Evolutionary conservation across 2,113 vertebrate genomes (phyloP), one percentile per base, ranked within the genome.

Genomic region (Hippocampus abdominalis): DNA sequence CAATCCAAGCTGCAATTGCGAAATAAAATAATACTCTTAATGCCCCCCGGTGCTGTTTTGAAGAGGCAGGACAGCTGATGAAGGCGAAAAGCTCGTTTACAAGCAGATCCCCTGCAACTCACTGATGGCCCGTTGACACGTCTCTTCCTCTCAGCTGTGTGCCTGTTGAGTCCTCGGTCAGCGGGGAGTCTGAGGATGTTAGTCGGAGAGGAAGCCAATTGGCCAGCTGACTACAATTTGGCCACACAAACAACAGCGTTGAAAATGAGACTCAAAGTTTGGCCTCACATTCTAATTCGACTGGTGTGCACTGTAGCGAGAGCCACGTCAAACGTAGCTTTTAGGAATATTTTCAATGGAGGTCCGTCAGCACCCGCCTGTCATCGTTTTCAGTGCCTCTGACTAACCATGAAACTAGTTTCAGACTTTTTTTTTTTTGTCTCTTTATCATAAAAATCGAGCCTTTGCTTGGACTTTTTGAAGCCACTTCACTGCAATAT

Each of bases 141-240:
- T 69, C 57, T 82, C 82, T 90, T 89, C 83, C 84, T 89, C 84
- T 78, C 75, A 65, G 66, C 63, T 51, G 68, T 65, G 69, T 44
- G 54, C 68, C 64, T 68, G 69, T 64, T 82, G 68, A 68, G 77
- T 57, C 62, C 5, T 6, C 5, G 32, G 56, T 78, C 85, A 77
- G 88, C 73, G 78, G 89, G 90, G 82, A 76, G 75, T 71, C 68
- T 65, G 75, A 70, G 57, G 75, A 69, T 81, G 73, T 79, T 76
- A 71, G 70, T 75, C 73, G 67, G 84, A 76, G 71, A 80, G 77
- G 82, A 79, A 51, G n/a, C 66, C 88, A 92, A 86, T 90, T 90
- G 91, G 90, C 82, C 74, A 69, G 18, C 53, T 20, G 62, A 86
- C 83, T 80, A 56, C 90, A 92, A 79, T 92, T 92, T 92, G 89